phyloP scores from a whole-genome alignment of 2,113 vertebrate species.

The Hydrolagus affinis region DNA sequence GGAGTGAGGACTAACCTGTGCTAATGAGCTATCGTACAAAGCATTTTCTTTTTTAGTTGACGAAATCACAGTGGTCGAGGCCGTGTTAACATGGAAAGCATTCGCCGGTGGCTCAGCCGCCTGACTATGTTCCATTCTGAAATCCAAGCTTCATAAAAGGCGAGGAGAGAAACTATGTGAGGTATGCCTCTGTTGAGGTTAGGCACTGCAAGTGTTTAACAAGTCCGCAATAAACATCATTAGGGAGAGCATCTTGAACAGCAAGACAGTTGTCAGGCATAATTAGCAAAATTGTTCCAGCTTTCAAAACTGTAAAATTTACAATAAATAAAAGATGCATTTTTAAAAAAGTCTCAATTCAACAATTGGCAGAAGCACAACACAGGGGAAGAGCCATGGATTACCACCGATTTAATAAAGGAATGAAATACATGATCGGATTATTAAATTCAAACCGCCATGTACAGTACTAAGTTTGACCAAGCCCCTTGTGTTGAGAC shows the following conservation, averaged over 20 bases:
- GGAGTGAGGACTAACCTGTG: slow-evolving; percentile 2
- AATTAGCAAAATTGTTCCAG: not conserved
- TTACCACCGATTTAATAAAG: too few relatives aligned
- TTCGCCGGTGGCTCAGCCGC: not conserved
- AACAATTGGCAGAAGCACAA: not conserved
- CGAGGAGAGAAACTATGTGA: not conserved
- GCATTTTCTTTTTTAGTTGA: not conserved
- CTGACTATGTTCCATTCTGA: not conserved
- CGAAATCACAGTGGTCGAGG: not conserved
- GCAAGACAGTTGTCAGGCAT: not conserved
- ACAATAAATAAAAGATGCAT: too few relatives aligned
- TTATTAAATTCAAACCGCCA: slow-evolving; percentile 33
- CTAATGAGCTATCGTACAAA: slow-evolving; percentile 18
- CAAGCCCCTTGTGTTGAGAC: slow-evolving; percentile 43
- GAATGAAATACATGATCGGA: not conserved
- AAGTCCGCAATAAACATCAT: not conserved
- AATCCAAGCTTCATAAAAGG: slow-evolving; percentile 17
- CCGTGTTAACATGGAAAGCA: slow-evolving; percentile 3
- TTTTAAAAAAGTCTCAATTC: not conserved
- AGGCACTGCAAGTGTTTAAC: not conserved
- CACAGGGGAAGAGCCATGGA: not conserved
- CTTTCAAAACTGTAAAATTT: not conserved
- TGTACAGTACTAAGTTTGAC: slow-evolving; percentile 42
- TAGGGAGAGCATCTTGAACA: not conserved
- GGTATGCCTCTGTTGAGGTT: not conserved